Evolutionary conservation across 2,888 invertebrate species (phyloP), one percentile per base, ranked within the genome.

Genomic region (Acronicta psi): DNA sequence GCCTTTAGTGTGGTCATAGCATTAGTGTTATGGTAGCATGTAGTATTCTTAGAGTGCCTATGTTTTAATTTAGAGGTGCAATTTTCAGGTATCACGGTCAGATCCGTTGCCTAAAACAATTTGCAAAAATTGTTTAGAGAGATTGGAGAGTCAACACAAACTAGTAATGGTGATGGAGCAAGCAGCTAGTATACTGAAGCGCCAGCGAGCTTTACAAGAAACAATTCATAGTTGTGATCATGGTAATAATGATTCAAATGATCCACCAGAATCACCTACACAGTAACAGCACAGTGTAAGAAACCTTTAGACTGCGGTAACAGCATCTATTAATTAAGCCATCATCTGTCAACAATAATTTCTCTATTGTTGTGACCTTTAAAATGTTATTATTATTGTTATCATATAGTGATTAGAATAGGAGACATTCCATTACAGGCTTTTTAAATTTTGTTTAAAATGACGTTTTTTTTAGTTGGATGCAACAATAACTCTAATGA

Each of bases 71-170:
- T 11, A 2, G 2, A 43, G 2, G 3, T 41, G 13, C n/a, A 16
- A 42, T 36, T 86, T 92, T 46, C 84, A 96, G 96, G 95, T 96
- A 54, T 95, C 95, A 47, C 94, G 95, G 55, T 94, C 95, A 71
- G 96, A 96, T 87, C 95, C 96, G 50, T 86, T 97, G 63, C 97
- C 97, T 41, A 97, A 97, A 92, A 96, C 96, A 29, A 95, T 96
- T 53, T 96, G 96, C 81, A 94, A 94, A 79, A 92, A 91, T 45
- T 96, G 96, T 79, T 86, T 96, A 75, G 94, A 94, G 59, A 93
- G 95, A 63, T 91, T 96, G 71, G 95, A 95, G 79, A 90, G 88
- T 69, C 95, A 95, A 73, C 95, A 95, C 73, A 90, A 85, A 66
- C 77, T 94, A 63, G 92, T 94, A 60, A 83, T 90, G 87, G 89